These are phyloP conservation scores for Glossophaga mutica DNA, from an alignment of 2,797 vertebrate species.

Conservation along the genomic window DNA sequence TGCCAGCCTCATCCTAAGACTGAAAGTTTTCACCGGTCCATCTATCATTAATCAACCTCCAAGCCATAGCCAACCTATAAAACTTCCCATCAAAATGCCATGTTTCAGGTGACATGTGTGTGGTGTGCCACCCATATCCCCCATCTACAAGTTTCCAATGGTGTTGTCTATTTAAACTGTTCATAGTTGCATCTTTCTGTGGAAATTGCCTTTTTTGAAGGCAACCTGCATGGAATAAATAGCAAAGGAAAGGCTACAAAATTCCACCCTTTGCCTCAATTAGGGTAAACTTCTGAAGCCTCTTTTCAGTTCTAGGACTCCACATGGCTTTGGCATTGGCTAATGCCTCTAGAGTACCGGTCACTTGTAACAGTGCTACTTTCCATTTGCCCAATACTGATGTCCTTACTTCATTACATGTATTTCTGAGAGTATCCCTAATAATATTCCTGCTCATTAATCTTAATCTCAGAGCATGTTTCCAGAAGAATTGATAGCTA, in stretches of 20 bases:
- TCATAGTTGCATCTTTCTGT: not conserved
- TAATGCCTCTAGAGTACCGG: not conserved
- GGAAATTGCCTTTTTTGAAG: not conserved
- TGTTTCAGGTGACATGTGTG: not conserved
- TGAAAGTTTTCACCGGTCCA: not conserved
- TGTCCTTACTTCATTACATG: not conserved
- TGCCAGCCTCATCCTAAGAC: not conserved
- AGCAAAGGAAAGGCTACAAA: not conserved
- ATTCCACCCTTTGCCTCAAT: not conserved
- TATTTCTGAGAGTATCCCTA: not conserved
- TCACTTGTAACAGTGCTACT: not conserved
- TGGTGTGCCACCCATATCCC: not conserved
- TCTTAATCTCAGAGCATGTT: not conserved
- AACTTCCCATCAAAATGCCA: not conserved
- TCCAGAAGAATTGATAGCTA: not conserved
- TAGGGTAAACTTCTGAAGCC: not conserved
- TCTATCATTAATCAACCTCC: not conserved
- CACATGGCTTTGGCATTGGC: not conserved
- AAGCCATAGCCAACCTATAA: not conserved
- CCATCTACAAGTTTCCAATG: not conserved
- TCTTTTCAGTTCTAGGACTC: not conserved
- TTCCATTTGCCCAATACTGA: not conserved
- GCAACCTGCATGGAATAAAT: not conserved
- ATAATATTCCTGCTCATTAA: not conserved
- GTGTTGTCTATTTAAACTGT: not conserved